Evolutionary conservation across 1,140 invertebrate genomes (phyloP), one percentile per base, ranked within the genome.

Genomic region (Drosophila busckii): DNA sequence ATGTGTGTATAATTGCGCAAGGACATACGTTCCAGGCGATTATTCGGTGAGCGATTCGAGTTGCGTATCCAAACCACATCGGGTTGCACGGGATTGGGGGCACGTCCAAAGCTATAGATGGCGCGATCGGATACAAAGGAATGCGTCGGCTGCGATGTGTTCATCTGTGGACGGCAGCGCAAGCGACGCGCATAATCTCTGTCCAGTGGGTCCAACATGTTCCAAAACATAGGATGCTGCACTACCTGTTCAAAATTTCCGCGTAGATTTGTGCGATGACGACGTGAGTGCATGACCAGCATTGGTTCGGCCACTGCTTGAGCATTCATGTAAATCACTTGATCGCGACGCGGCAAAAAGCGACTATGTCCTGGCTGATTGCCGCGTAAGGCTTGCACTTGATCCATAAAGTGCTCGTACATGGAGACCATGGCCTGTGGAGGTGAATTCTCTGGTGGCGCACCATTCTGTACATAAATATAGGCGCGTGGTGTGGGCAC

Each of bases 1-100:
- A 94, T 89, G 44, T 87, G 88, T 4, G 88, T 85, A 83, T 91
- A 93, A 37, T 92, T 91, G 28, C 90, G 90, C 23, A 89, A 87
- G 2, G 89, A 86, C 4, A 87, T 50, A 3, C 76, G 64, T 48
- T 85, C 85, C 6, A 87, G 50, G 3, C 73, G 63, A 58, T 82
- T 87, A 38, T 87, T 75, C 7, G 63, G 49, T 3, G 83, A 70
- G 0, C 82, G 70, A 40, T 80, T 75, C 4, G 69, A 58, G 23
- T 83, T 70, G 12, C 86, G 83, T 49, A 87, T 87, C 80, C 85
- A 87, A 9, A 87, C 66, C 4, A 87, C 64, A 19, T 76, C 75
- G 1, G 62, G 61, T 22, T 87, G 68, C 1, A 87, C 83, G 1
- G 84, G 83, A 42, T 67, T 56, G 9, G 46, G 22, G 0, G 86